These are phyloP conservation scores for Hirtodrosophila alboralis DNA, from an alignment of 2,888 invertebrate species.

Conservation along the genomic window DNA sequence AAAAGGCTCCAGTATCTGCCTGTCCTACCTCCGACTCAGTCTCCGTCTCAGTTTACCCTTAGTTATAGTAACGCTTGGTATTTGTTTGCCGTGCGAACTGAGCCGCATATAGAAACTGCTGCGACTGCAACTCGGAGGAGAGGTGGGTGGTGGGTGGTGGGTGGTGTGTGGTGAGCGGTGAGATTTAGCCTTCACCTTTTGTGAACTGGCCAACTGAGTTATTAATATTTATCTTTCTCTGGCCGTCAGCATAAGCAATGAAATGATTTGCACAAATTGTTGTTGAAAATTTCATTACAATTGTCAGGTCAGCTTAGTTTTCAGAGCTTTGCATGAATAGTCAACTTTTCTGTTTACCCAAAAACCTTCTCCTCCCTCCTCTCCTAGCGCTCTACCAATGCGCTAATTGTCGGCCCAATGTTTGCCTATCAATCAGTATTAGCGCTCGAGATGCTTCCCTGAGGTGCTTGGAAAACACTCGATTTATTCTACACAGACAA, in stretches of 20 bases:
- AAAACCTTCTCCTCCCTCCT: background rate
- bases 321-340: constrained; percentile 18
- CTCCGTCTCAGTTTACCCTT: constrained; percentile 15
- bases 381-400: constrained; percentile 1
- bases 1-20: constrained; percentile 47
- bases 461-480: constrained; percentile 1
- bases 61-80: constrained; percentile 13
- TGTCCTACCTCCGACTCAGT: background rate
- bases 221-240: constrained; percentile 75
- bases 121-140: constrained; percentile 35
- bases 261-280: constrained; percentile 78
- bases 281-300: constrained; percentile 72
- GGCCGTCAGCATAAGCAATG: constrained; percentile 58
- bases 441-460: constrained; percentile 6
- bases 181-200: constrained; percentile 79
- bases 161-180: too few species aligned
- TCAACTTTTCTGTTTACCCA: constrained; percentile 18
- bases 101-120: constrained; percentile 42
- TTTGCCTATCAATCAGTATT: constrained; percentile 36
- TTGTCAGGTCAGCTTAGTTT: constrained; percentile 41
- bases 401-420: constrained; percentile 36
- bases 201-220: constrained; percentile 61
- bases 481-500: too few species aligned
- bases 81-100: constrained; percentile 55
- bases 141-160: too few species aligned